Evolutionary conservation across 2,888 invertebrate species (phyloP), one percentile per base, ranked within the genome.

Genomic region (Griposia aprilina): DNA sequence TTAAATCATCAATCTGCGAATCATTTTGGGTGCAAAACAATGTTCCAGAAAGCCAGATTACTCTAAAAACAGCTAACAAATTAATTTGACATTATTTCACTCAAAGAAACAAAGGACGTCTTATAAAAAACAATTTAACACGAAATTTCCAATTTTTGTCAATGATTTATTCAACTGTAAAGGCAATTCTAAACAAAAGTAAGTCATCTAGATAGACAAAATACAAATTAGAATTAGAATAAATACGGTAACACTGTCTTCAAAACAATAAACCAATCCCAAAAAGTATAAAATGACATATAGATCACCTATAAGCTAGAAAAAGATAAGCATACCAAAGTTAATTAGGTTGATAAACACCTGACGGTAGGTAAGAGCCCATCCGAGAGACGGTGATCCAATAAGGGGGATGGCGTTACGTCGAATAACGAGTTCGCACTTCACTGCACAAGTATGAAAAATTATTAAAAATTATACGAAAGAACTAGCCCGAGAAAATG

Each of bases 321-420:
- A 66, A 77, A 79, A 81, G n/a, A 48, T 66, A 78, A 84, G 76
- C 45, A 77, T 73, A 55, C 68, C 52, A 75, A 78, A 78, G 66
- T 74, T 81, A 80, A 88, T 84, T 87, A 65, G 59, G 59, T 80
- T 80, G 72, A 65, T 78, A 81, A 79, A 81, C 74, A 82, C 76
- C 78, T 52, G 71, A 26, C 20, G 45, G 76, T 78, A 79, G 83
- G 74, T 82, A 80, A 83, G 83, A 84, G 81, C 81, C 80, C 78
- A 82, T 85, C 84, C 59, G 78, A 83, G 83, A 65, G 71, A 50
- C 80, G 83, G 59, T 88, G 87, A 92, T 92, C 86, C 85, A 91
- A 92, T 92, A 90, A 90, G 77, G 73, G 74, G 83, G 87, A 91
- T 90, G 87, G 86, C 81, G 82, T 88, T 86, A 84, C 83, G 79